Evolutionary conservation across 2,113 vertebrate species (phyloP).

Genomic region (Laticauda laticaudata): DNA sequence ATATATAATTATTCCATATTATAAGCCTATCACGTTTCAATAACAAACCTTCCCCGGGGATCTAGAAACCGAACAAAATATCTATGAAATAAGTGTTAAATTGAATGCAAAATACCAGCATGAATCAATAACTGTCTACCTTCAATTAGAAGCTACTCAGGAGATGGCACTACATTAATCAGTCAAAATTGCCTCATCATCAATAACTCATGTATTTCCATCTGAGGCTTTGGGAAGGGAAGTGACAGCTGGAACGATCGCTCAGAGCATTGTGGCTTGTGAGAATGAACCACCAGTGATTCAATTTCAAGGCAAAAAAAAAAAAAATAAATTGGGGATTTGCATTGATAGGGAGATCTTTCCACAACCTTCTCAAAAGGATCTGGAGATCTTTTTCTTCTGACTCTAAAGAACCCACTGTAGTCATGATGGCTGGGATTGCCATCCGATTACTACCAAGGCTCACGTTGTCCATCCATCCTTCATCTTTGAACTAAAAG

Average conservation of each 20-base stretch:
- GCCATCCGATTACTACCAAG: neutral
- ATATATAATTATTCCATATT: neutral
- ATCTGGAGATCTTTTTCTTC: neutral
- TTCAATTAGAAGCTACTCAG: neutral
- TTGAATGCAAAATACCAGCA: neutral
- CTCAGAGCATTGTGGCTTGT: neutral
- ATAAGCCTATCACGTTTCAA: neutral
- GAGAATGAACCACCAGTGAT: neutral
- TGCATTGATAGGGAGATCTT: neutral
- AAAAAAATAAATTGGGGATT: neutral
- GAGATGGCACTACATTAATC: neutral
- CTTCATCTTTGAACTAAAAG: neutral
- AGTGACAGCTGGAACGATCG: neutral
- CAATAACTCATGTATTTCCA: neutral
- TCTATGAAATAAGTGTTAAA: slow-evolving; percentile 1
- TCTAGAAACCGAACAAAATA: neutral
- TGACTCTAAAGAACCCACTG: neutral
- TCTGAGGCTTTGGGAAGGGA: neutral
- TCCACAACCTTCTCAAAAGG: neutral
- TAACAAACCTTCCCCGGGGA: neutral
- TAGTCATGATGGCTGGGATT: neutral
- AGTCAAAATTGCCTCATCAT: neutral
- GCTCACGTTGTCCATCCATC: neutral
- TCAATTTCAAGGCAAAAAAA: neutral
- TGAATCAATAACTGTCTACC: neutral